Evolutionary conservation across 2,113 vertebrate genomes (phyloP), one percentile per base, ranked within the genome.

Genomic region (Herpetotheres cachinnans): DNA sequence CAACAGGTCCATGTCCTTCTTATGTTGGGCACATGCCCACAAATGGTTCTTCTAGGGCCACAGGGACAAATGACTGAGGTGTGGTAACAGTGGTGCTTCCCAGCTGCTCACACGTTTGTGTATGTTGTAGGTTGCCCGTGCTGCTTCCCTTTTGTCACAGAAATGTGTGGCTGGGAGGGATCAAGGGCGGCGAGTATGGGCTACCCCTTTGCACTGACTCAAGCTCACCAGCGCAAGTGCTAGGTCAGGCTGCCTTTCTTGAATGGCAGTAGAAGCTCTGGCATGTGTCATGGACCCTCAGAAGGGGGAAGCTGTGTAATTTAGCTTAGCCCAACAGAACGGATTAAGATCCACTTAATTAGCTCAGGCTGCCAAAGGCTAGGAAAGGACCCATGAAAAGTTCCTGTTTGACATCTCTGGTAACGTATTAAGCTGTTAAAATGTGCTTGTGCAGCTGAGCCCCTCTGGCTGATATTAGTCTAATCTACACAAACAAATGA

Each of bases 31-130:
- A 42, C 1, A 5, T 7, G 52, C 20, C 21, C 44, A 34, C 10
- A 8, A 2, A 21, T 7, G 36, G 8, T 30, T 22, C 16, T 59
- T 38, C 27, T 2, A 16, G 44, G 30, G 49, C 42, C 42, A 1
- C 30, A 2, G n/a, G 30, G n/a, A 11, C 13, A 9, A 38, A 55
- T 1, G 30, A 9, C 12, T 11, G 25, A 6, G 1, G 26, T 2
- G n/a, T 5, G 63, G 40, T n/a, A 6, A 20, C 29, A 4, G 67
- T 2, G 46, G 15, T 22, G 50, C 8, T 49, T 19, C 21, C 27
- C 72, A n/a, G 36, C 27, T 13, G 34, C 27, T 4, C 4, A 1
- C 4, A 2, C 0, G 9, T 20, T 12, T 7, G 10, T 5, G 11
- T 7, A 11, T 3, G 55, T 0, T 34, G 56, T 4, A 6, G 26